Evolutionary conservation across 2,113 vertebrate genomes (phyloP).

Genomic region (Nannospalax galili): DNA sequence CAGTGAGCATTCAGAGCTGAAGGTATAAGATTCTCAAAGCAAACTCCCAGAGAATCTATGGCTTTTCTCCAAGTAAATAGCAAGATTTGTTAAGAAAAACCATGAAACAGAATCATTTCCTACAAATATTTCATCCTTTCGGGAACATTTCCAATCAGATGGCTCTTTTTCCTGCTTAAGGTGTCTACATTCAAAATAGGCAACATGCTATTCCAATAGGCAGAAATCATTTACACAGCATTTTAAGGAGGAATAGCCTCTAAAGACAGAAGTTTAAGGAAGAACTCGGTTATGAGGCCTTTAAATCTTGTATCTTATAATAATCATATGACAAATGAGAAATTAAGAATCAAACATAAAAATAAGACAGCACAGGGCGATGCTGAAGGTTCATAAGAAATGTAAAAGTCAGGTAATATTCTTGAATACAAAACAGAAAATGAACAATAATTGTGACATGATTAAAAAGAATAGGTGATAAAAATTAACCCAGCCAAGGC

Average conservation of each 20-base stretch:
- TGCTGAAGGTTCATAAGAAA: background rate
- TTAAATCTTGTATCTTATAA: background rate
- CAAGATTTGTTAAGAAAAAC: constrained; percentile 69
- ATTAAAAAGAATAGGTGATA: constrained; percentile 12
- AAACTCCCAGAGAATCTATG: background rate
- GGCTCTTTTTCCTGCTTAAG: constrained; percentile 33
- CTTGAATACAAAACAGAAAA: background rate
- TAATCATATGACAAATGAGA: background rate
- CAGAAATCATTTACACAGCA: background rate
- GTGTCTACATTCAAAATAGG: constrained; percentile 15
- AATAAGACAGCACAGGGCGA: background rate
- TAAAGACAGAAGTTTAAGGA: background rate
- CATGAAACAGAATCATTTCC: constrained; percentile 63
- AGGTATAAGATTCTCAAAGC: constrained; percentile 19
- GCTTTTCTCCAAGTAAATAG: constrained; percentile 62
- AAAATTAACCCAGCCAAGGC: background rate
- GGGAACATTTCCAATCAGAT: constrained; percentile 70
- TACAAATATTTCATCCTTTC: constrained; percentile 68
- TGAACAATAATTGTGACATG: background rate
- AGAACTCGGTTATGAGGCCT: background rate
- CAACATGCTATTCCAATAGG: background rate
- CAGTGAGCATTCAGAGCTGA: background rate
- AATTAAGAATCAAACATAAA: constrained; percentile 18
- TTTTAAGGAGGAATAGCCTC: background rate
- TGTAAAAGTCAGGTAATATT: background rate